Base-by-base conservation (phyloP, 2,797 vertebrate species). In the Argya squamiceps region DNA sequence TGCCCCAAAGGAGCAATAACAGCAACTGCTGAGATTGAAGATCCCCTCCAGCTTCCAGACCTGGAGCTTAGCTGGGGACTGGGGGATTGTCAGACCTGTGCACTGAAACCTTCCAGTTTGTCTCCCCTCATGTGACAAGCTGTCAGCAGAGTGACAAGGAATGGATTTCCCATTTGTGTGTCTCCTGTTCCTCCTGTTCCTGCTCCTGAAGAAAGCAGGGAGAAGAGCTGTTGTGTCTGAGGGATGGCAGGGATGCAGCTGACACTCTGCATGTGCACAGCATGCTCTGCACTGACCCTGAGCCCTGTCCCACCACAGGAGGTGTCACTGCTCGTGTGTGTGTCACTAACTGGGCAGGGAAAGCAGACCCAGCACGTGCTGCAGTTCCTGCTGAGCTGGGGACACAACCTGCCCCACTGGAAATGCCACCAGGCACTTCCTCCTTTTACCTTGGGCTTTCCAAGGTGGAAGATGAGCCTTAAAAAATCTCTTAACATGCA, bases 191-290 rank as follows among this genome's bases (percentile, higher is more conserved):
- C 29, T 83, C 14, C 55, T 75, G 34, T 78, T 5, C 64, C 59
- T 4, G 1, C 37, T 15, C 44, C 70, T 74, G 49, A 47, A 6
- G 53, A 37, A 8, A 9, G 20, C 41, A 29, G 15, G 21, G 20
- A 7, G 6, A 10, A 2, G 52, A 56, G 53, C 27, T 60, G 6
- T 7, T 17, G 15, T 32, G 1, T 13, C 9, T 77, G 27, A 69
- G 59, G 83, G 50, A 37, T 62, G 94, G 77, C 87, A 55, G 59
- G 60, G 41, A 47, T 41, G 71, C 81, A 75, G 69, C 76, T 88
- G 63, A 30, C 90, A 14, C 70, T 86, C 85, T 96, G 96, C 96
- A 96, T 80, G 94, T 96, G 89, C 94, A 82, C 95, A 96, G 96
- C 92, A 96, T 96, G 95, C 41, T 81, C 88, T 58, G 76, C 92